A percentile compares a stretch with the other conserved stretches of the same genome.
Evolutionary conservation across 2,888 invertebrate species (phyloP).

Genomic region (Ochlodes sylvanus): DNA sequence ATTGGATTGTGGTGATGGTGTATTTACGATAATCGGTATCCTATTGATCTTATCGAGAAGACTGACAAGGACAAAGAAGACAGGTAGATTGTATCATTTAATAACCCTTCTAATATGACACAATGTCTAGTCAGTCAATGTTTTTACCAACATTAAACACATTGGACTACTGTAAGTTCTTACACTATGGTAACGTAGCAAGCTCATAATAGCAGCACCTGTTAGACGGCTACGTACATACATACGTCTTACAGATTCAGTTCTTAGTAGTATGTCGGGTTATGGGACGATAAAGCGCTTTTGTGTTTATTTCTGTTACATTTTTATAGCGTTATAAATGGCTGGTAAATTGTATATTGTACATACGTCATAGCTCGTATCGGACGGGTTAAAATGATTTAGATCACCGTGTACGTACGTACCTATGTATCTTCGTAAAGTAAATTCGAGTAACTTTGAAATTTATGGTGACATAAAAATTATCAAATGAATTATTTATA

Average conservation of each 20-base stretch:
- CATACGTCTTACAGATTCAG: neutral
- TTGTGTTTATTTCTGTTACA: no score
- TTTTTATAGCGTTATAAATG: no score
- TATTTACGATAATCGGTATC: neutral
- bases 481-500: no score
- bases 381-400: no score
- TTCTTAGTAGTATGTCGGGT: no score
- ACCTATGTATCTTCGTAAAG: no score
- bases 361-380: no score
- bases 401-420: no score
- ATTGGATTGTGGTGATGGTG: neutral
- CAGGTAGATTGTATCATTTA: slow-evolving; percentile 4
- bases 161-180: neutral
- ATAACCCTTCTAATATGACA: slow-evolving; percentile 1
- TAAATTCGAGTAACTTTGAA: no score
- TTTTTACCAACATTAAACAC: neutral
- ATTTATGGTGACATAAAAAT: no score
- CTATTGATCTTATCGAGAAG: neutral
- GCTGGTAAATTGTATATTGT: no score
- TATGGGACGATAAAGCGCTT: no score
- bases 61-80: slow-evolving; percentile 3
- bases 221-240: neutral
- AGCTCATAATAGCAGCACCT: neutral
- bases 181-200: neutral
- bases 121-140: neutral